Evolutionary conservation across 2,888 invertebrate genomes (phyloP).

Genomic region (Cheilosia vulpina): DNA sequence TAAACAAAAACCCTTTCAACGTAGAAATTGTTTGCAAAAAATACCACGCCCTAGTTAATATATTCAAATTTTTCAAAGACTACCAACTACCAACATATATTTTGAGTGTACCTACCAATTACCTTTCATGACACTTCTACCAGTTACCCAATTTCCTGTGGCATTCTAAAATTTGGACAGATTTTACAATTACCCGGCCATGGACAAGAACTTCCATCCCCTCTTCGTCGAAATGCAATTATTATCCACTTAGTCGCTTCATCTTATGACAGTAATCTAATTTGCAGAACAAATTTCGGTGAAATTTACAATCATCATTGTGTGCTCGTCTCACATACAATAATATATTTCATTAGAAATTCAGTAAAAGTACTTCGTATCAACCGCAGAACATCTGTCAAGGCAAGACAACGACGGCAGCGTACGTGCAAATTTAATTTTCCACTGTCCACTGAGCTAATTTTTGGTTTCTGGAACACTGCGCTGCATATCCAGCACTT

Average conservation of each 20-base stretch:
- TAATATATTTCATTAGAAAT: conserved; percentile 51
- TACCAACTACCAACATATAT: too few species aligned
- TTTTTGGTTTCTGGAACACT: conserved; percentile 69
- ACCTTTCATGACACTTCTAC: too few species aligned
- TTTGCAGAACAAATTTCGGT: conserved; percentile 65
- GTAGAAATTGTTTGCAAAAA: too few species aligned
- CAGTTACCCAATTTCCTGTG: too few species aligned
- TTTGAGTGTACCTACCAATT: too few species aligned
- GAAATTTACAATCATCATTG: conserved; percentile 71
- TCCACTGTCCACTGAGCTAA: conserved; percentile 73
- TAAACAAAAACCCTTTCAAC: too few species aligned
- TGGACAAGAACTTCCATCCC: too few species aligned
- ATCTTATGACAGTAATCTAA: conserved; percentile 63
- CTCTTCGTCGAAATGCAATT: background rate
- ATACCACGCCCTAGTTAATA: too few species aligned
- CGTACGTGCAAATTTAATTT: conserved; percentile 74
- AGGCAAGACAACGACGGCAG: conserved; percentile 51
- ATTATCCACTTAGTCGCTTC: conserved; percentile 53
- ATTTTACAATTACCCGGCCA: too few species aligned
- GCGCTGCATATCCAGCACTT: conserved; percentile 2
- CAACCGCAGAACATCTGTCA: conserved; percentile 71
- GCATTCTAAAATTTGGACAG: too few species aligned
- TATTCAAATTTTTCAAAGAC: too few species aligned
- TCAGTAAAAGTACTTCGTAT: conserved; percentile 51
- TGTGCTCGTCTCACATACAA: conserved; percentile 29